Evolutionary conservation across 53 echinoderm and acorn worm genomes (phyloP), one percentile per base, ranked within the genome.

Genomic region (Paelopatides confundens): DNA sequence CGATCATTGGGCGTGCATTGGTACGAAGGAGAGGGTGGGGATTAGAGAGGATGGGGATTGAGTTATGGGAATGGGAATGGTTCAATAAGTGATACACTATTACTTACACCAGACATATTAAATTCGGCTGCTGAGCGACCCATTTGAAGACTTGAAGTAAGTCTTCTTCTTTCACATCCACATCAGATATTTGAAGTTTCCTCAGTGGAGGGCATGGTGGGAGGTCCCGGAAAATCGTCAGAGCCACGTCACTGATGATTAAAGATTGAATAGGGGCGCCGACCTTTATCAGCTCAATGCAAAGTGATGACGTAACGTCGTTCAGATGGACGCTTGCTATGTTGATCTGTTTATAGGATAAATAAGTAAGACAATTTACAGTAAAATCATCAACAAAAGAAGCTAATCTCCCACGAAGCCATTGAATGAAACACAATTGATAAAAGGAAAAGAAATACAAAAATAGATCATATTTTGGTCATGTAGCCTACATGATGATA

Each of bases 251-350:
- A 79, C 79, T 50, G 31, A 79, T 51, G 8, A 32, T 52, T 13
- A 79, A 33, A 2, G 79, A 29, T 18, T 29, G 79, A 79, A 79
- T 51, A 5, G 79, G 79, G 52, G 79, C 79, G 53, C 79, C 79
- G n/a, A 79, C 53, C 50, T 50, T 52, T 14, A 79, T 50, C 31
- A 79, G 50, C 18, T 79, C 79, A 27, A 79, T 11, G 33, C 79
- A 79, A 52, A 79, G 33, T 2, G 79, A 54, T 79, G 79, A 79
- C 52, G 79, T 79, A 29, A 79, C 53, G 3, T 79, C 33, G 31
- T 32, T 79, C 32, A 79, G 79, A 33, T 79, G 79, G 10, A 79
- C 33, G 79, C 49, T 79, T 27, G 79, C 51, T 4, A 79, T 50
- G 33, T 50, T 79, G 28, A 79, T 51, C 79, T 79, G 32, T 48